Percentiles rank a stretch among this genome's conserved stretches.
Conservation (phyloP, 2,113 vertebrate genomes). For the Odontesthes bonariensis region DNA sequence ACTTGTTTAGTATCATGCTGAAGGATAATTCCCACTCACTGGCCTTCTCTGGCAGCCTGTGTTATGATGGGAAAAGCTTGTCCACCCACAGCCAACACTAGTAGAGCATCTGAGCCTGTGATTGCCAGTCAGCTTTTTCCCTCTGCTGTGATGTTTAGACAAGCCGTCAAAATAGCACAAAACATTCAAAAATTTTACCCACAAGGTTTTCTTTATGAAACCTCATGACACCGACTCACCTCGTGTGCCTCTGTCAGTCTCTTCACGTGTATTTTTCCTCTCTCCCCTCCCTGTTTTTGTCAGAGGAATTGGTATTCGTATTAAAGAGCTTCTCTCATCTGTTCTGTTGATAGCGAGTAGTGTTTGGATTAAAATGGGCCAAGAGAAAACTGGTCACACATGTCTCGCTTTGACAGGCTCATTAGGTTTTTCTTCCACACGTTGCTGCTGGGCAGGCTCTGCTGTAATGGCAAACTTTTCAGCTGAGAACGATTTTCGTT, state of each 20-base stretch:
- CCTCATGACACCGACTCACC: not conserved
- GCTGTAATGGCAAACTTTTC: constrained; percentile 36
- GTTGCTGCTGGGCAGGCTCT: constrained; percentile 7
- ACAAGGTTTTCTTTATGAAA: constrained; percentile 26
- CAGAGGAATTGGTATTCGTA: constrained; percentile 33
- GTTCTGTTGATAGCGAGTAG: constrained; percentile 9
- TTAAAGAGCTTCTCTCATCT: constrained; percentile 41
- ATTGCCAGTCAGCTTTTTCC: constrained; percentile 52
- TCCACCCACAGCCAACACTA: constrained; percentile 58
- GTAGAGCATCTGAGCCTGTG: constrained; percentile 40
- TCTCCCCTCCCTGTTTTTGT: constrained; percentile 12
- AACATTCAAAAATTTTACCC: constrained; percentile 34
- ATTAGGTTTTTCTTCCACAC: constrained; percentile 22
- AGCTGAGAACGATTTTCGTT: constrained; percentile 31
- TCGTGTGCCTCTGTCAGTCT: constrained; percentile 31
- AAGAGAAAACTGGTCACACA: constrained; percentile 62
- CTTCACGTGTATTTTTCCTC: constrained; percentile 22
- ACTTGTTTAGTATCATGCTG: not conserved
- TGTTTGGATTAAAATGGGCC: constrained; percentile 63
- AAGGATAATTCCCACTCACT: constrained; percentile 1
- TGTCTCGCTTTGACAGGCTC: constrained; percentile 52
- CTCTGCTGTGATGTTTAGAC: constrained; percentile 34
- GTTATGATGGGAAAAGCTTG: constrained; percentile 41
- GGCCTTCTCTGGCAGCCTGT: constrained; percentile 28
- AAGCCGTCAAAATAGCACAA: constrained; percentile 49